Base-by-base conservation (phyloP, 2,888 invertebrate genomes). In the Perizoma affinitatum region DNA sequence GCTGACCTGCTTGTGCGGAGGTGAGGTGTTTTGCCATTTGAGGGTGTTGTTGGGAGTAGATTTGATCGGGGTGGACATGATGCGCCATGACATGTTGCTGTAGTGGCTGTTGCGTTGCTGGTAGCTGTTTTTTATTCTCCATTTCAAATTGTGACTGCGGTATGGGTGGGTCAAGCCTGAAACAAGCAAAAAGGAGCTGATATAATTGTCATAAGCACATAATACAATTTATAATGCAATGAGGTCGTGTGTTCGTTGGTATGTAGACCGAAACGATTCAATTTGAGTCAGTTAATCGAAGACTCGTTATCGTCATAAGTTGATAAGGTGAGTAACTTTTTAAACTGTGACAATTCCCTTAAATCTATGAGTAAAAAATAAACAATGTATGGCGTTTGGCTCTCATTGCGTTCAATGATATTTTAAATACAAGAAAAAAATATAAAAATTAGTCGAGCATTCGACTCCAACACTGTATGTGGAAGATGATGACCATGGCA, bases 101-200 rank as follows among this genome's bases (percentile, higher is more conserved):
- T 1, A 92, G 87, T 46, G 94, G 93, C 80, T 94, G 94, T 66
- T 94, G 94, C 49, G 93, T 91, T 11, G 92, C 90, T 47, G 93
- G 92, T 40, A 83, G 79, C 62, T 84, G 72, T 75, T 93, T 94
- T 84, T 95, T 95, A 82, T 93, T 94, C 86, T 95, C 95, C 95
- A 95, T 95, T 82, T 93, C 82, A 88, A 92, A 86, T 85, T 89
- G 84, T 63, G 86, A 89, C 80, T 94, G 94, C 69, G 94, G 92
- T 80, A 94, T 93, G 72, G 95, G 95, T 79, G 95, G 95, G 82
- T 95, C 95, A 90, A 96, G 93, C 95, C 96, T 96, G 89, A 51
- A 92, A 91, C 83, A 87, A 88, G 57, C 61, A 67, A 65, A 74
- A 69, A 66, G 0, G 6, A 65, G 35, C 56, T 61, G 40, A 47